Percentiles rank a stretch among this genome's conserved stretches.
phyloP scores from a whole-genome alignment of 2,888 invertebrate genomes.

The Orthosia cruda region DNA sequence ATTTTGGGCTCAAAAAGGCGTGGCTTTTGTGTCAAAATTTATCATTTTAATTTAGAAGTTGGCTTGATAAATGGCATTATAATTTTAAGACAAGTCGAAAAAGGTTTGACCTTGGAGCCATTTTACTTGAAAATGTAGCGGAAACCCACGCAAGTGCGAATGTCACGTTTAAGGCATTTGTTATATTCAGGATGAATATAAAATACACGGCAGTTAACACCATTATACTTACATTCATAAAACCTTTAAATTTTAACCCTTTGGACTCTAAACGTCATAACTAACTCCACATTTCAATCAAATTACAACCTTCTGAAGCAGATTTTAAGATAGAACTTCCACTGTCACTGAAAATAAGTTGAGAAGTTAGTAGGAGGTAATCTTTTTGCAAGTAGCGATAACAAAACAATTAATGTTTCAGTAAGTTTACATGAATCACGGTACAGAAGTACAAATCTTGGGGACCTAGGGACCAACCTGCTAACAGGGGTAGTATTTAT shows the following conservation, averaged over 20 bases:
- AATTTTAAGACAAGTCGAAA: constrained; percentile 31
- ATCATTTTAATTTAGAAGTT: constrained; percentile 34
- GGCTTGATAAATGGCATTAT: constrained; percentile 16
- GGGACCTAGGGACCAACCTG: no score
- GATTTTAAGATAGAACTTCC: no score
- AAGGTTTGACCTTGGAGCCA: constrained; percentile 17
- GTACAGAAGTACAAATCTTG: no score
- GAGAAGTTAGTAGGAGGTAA: no score
- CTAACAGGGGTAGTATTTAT: no score
- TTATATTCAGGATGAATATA: constrained; percentile 21
- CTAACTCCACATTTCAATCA: no score
- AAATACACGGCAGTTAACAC: constrained; percentile 44
- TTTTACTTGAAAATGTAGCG: constrained; percentile 23
- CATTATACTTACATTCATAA: constrained; percentile 28
- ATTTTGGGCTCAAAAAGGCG: background rate
- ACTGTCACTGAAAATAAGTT: no score
- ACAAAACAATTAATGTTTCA: no score
- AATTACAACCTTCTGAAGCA: no score
- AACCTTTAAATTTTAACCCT: constrained; percentile 5
- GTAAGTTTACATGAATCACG: no score
- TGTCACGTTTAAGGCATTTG: constrained; percentile 9
- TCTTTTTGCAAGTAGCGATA: no score
- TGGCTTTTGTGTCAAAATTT: constrained; percentile 13
- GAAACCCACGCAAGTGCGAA: constrained; percentile 6
- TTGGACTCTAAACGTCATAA: no score